Conservation (phyloP, 2,888 invertebrate species). For the Calameuta idolon region DNA sequence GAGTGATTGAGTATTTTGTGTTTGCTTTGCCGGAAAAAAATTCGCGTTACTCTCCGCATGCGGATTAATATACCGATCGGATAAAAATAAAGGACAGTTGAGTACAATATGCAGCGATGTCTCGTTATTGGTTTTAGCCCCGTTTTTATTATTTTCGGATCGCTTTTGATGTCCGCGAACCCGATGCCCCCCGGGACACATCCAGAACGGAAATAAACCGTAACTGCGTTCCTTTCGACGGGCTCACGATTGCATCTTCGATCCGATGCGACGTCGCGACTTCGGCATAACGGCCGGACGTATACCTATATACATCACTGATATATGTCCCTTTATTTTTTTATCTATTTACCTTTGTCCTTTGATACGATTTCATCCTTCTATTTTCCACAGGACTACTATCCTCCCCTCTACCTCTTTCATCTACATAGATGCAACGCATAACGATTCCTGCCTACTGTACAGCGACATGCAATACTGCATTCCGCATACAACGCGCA, state of each 20-base stretch:
- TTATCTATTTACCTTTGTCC: not conserved
- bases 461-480: constrained; percentile 12
- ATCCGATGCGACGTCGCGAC: not conserved
- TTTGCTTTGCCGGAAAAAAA: not conserved
- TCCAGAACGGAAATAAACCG: not conserved
- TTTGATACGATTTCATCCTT: not conserved
- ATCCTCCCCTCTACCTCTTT: not conserved
- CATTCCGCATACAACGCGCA: constrained; percentile 33
- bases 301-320: not conserved
- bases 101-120: not conserved
- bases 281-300: not conserved
- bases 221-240: constrained; percentile 1
- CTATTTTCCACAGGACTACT: not conserved
- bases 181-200: constrained; percentile 4
- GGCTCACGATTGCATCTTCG: not conserved
- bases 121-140: constrained; percentile 2
- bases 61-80: not conserved
- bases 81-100: constrained; percentile 1
- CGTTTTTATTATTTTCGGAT: constrained; percentile 4
- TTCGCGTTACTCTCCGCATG: not conserved
- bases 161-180: constrained; percentile 5
- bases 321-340: not conserved
- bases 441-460: not conserved
- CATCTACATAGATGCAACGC: not conserved
- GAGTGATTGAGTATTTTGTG: not conserved